A percentile compares a stretch with the other conserved stretches of the same genome.
Evolutionary conservation across 1,140 invertebrate genomes (phyloP).

Genomic region (Drosophila pallidifrons): DNA sequence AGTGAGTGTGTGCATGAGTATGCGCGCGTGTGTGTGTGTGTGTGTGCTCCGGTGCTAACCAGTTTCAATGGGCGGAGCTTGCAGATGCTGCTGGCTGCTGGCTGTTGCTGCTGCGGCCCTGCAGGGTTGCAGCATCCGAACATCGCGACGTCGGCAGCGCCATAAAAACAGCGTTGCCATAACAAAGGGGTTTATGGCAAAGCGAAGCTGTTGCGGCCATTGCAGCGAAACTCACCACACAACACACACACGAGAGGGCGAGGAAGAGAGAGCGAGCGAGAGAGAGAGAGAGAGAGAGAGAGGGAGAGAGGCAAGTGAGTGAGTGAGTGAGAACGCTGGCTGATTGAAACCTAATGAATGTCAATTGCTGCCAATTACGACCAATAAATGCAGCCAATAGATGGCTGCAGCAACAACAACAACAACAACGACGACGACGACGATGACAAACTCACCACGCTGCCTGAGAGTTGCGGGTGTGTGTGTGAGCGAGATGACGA

Average conservation of each 20-base stretch:
- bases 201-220: slow-evolving; percentile 41
- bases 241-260: neutral
- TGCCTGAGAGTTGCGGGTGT: slow-evolving; percentile 25
- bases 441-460: slow-evolving; percentile 58
- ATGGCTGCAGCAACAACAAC: slow-evolving; percentile 39
- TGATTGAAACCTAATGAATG: slow-evolving; percentile 84
- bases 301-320: neutral
- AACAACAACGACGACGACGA: slow-evolving; percentile 11
- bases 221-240: slow-evolving; percentile 42
- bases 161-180: slow-evolving; percentile 57
- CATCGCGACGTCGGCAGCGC: slow-evolving; percentile 10
- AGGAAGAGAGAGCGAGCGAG: neutral
- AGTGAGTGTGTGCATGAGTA: slow-evolving; percentile 8
- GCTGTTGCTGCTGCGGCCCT: slow-evolving; percentile 20
- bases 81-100: slow-evolving; percentile 9
- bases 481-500: slow-evolving; percentile 70
- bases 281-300: neutral
- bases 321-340: slow-evolving; percentile 9
- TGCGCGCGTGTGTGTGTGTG: slow-evolving; percentile 15
- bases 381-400: slow-evolving; percentile 83
- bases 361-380: slow-evolving; percentile 84
- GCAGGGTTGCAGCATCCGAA: slow-evolving; percentile 67
- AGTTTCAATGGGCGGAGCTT: slow-evolving; percentile 70
- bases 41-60: slow-evolving; percentile 47
- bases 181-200: slow-evolving; percentile 55